These are phyloP conservation scores for Elysia crispata DNA, from an alignment of 2,888 invertebrate genomes.

Conservation along the genomic window DNA sequence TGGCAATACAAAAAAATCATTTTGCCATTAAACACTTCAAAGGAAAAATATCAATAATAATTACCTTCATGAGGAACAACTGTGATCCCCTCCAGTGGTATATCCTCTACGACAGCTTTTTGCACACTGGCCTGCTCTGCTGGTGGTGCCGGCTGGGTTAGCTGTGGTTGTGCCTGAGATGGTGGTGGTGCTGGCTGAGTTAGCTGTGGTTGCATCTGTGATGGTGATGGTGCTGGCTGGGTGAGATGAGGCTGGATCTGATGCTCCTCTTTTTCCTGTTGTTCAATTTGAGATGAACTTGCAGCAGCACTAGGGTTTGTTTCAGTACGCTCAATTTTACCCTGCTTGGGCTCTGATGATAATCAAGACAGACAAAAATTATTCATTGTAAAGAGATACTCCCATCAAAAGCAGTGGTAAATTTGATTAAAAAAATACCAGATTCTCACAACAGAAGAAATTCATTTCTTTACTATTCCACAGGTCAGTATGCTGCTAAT, in stretches of 20 bases:
- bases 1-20: background rate
- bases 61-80: conserved; percentile 48
- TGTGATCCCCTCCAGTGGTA: conserved; percentile 59
- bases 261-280: background rate
- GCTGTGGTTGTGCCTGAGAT: conserved; percentile 10
- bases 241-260: background rate
- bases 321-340: conserved; percentile 31
- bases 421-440: too few relatives aligned
- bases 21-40: background rate
- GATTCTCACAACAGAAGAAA: too few relatives aligned
- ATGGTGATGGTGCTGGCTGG: conserved; percentile 10
- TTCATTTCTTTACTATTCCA: conserved; percentile 37
- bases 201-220: background rate
- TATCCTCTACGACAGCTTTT: conserved; percentile 32
- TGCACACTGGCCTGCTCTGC: background rate
- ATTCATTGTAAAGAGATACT: too few relatives aligned
- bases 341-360: conserved; percentile 40
- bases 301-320: background rate
- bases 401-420: too few relatives aligned
- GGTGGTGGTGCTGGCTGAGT: conserved; percentile 1
- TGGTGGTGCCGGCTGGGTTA: conserved; percentile 18
- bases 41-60: background rate
- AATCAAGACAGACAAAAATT: background rate
- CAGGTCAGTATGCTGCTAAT: background rate
- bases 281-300: conserved; percentile 7